These are phyloP conservation scores for Falco punctatus DNA, from an alignment of 2,113 vertebrate species.

Conservation along the genomic window DNA sequence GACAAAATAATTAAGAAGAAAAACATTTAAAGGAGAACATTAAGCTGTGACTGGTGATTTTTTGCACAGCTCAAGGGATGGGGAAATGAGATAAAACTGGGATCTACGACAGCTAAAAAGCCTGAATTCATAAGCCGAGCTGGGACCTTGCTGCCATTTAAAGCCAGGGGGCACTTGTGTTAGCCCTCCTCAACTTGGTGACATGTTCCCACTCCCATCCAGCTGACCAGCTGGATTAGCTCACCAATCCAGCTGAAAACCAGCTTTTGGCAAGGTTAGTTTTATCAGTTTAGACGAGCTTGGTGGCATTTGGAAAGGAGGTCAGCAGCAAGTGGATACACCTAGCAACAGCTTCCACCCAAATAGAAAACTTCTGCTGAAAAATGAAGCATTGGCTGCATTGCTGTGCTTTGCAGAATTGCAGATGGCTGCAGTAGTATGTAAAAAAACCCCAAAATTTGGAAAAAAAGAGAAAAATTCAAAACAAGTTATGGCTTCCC, in stretches of 20 bases:
- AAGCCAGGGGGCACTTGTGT: not conserved
- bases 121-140: not conserved
- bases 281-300: not conserved
- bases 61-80: not conserved
- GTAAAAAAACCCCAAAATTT: not conserved
- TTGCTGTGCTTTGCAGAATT: not conserved
- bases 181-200: not conserved
- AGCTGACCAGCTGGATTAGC: not conserved
- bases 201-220: not conserved
- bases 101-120: not conserved
- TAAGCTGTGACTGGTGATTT: not conserved
- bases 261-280: not conserved
- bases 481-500: not conserved
- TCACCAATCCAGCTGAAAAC: not conserved
- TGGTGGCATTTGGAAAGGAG: not conserved
- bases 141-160: not conserved
- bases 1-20: conserved; percentile 40
- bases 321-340: not conserved
- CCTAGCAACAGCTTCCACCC: not conserved
- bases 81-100: not conserved
- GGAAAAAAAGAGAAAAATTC: not conserved
- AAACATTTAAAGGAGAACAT: conserved; percentile 46
- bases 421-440: not conserved
- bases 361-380: not conserved
- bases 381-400: not conserved